phyloP scores from a whole-genome alignment of 2,888 invertebrate genomes.

The Encarsia formosa region DNA sequence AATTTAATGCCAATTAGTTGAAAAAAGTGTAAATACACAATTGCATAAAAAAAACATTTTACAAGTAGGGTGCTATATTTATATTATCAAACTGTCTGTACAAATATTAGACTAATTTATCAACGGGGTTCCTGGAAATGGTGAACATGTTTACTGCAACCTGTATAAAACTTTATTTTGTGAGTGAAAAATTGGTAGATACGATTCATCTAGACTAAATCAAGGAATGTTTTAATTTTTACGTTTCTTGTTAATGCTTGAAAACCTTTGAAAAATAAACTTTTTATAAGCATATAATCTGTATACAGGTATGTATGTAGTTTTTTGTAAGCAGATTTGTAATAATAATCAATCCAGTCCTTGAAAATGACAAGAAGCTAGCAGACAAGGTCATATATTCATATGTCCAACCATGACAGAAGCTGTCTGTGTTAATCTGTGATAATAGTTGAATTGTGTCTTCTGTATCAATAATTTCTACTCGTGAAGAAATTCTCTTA shows the following conservation, averaged over 20 bases:
- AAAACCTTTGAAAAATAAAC: slow-evolving; percentile 15
- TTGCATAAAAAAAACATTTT: slow-evolving; percentile 30
- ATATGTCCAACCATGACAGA: slow-evolving; percentile 40
- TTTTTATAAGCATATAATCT: slow-evolving; percentile 23
- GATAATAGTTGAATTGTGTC: slow-evolving; percentile 46
- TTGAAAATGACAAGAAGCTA: slow-evolving; percentile 29
- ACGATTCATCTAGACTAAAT: too few species aligned
- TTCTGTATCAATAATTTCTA: slow-evolving; percentile 25
- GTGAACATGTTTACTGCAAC: slow-evolving; percentile 30
- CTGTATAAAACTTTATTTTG: slow-evolving; percentile 25
- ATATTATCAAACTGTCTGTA: slow-evolving; percentile 32
- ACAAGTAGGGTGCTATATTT: slow-evolving; percentile 31
- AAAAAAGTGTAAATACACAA: slow-evolving; percentile 21
- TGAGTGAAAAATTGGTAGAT: too few species aligned
- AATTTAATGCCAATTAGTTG: slow-evolving; percentile 19
- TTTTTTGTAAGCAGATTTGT: slow-evolving; percentile 26
- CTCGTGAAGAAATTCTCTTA: slow-evolving; percentile 13
- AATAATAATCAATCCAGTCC: slow-evolving; percentile 27
- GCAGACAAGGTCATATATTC: slow-evolving; percentile 30
- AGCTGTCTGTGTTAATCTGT: slow-evolving; percentile 49
- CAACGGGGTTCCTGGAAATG: slow-evolving; percentile 33
- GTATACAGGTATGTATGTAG: slow-evolving; percentile 23
- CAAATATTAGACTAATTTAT: slow-evolving; percentile 33
- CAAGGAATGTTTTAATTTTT: too few species aligned
- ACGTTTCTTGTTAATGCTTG: too few species aligned